These are phyloP conservation scores for Euthynnus affinis DNA, from an alignment of 2,797 vertebrate genomes.

Conservation along the genomic window DNA sequence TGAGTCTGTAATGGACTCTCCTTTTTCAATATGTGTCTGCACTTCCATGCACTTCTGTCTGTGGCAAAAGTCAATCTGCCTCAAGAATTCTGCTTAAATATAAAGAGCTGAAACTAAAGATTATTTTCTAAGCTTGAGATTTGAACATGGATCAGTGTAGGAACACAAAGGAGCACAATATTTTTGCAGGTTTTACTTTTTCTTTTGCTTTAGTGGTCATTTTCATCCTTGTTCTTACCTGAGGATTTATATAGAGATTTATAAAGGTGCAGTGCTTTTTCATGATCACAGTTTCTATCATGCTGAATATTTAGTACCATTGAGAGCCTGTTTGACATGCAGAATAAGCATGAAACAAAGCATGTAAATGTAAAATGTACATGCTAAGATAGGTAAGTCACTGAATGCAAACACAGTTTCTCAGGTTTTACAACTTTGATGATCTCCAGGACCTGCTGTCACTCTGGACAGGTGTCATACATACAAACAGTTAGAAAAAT, in stretches of 20 bases:
- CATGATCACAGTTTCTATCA: conserved; percentile 1
- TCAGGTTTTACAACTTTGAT: conserved; percentile 62
- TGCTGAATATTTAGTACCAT: conserved; percentile 13
- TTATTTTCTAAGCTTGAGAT: conserved; percentile 24
- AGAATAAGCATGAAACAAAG: conserved; percentile 34
- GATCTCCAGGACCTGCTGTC: conserved; percentile 3
- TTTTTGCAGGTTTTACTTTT: conserved; percentile 19
- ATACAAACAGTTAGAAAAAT: background rate
- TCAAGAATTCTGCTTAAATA: conserved; percentile 16
- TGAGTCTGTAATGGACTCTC: background rate
- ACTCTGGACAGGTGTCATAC: conserved; percentile 7
- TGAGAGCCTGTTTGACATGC: conserved; percentile 24
- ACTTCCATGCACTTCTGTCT: conserved; percentile 14
- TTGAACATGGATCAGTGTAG: conserved; percentile 9
- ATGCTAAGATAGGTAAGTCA: conserved; percentile 29
- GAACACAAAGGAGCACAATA: conserved; percentile 8
- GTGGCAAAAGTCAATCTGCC: background rate
- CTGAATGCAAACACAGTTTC: conserved; percentile 52
- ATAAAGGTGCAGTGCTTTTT: conserved; percentile 28
- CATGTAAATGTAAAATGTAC: conserved; percentile 39
- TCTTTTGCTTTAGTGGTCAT: conserved; percentile 16
- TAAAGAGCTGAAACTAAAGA: conserved; percentile 27
- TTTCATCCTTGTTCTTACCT: conserved; percentile 16
- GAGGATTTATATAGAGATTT: conserved; percentile 29
- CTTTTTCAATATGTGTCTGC: background rate